phyloP scores from a whole-genome alignment of 1,140 invertebrate species.

The Pogonomyrmex californicus region DNA sequence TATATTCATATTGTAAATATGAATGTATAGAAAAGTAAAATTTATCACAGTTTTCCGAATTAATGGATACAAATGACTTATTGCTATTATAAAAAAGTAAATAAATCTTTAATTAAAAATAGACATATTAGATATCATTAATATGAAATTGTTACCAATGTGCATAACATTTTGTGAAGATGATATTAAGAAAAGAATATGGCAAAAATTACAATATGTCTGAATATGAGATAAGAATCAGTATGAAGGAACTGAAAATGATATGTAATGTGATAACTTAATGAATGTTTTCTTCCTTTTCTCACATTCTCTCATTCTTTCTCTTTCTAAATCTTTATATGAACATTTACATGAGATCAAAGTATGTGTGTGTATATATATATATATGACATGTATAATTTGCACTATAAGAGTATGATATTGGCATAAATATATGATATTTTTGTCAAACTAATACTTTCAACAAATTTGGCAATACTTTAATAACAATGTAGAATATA shows the following conservation, averaged over 20 bases:
- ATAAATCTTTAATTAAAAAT: slow-evolving; percentile 8
- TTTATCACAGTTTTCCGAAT: slow-evolving; percentile 56
- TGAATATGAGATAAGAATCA: slow-evolving; percentile 24
- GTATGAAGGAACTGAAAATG: slow-evolving; percentile 39
- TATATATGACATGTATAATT: slow-evolving; percentile 40
- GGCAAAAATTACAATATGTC: slow-evolving; percentile 19
- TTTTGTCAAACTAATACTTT: slow-evolving; percentile 35
- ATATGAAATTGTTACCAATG: slow-evolving; percentile 35
- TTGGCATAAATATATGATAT: slow-evolving; percentile 39
- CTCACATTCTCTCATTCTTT: too few species aligned
- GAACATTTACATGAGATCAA: slow-evolving; percentile 53
- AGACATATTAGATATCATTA: slow-evolving; percentile 18
- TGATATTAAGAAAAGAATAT: slow-evolving; percentile 20
- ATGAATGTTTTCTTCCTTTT: too few species aligned
- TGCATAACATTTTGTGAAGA: slow-evolving; percentile 25
- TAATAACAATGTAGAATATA: slow-evolving; percentile 37
- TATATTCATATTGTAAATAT: neutral
- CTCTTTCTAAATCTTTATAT: slow-evolving; percentile 19
- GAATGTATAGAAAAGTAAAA: slow-evolving; percentile 25
- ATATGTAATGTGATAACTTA: slow-evolving; percentile 43
- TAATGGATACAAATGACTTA: slow-evolving; percentile 26
- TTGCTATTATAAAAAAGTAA: slow-evolving; percentile 33
- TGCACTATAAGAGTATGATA: slow-evolving; percentile 39
- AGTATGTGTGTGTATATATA: too few species aligned
- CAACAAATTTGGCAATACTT: slow-evolving; percentile 32